phyloP scores from a whole-genome alignment of 2,888 invertebrate genomes.

The Oegoconia quadripuncta region DNA sequence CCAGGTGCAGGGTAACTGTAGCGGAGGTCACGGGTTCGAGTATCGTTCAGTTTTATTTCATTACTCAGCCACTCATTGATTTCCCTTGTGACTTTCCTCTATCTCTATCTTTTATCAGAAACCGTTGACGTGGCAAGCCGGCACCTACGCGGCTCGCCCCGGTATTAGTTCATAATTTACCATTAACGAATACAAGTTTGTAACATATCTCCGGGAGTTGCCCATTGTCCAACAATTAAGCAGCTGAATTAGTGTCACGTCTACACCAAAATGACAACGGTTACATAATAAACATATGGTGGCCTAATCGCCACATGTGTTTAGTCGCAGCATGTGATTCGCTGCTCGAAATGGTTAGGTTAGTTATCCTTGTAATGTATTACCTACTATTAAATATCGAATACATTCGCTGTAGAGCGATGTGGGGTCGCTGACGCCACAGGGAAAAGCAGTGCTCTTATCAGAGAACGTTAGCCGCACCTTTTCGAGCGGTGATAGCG shows the following conservation, averaged over 20 bases:
- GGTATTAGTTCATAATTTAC: not conserved
- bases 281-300: constrained; percentile 71
- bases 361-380: constrained; percentile 45
- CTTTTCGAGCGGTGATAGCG: constrained; percentile 60
- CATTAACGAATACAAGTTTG: not conserved
- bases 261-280: constrained; percentile 37
- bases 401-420: constrained; percentile 50
- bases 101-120: not conserved
- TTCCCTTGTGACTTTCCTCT: not conserved
- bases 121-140: constrained; percentile 13
- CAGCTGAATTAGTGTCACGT: constrained; percentile 36
- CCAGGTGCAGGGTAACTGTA: constrained; percentile 22
- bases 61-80: not conserved
- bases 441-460: constrained; percentile 72
- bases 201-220: not conserved
- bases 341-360: constrained; percentile 25
- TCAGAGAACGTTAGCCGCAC: constrained; percentile 73
- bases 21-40: constrained; percentile 16
- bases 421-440: constrained; percentile 60
- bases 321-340: constrained; percentile 40
- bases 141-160: not conserved
- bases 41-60: constrained; percentile 24
- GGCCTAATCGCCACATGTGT: constrained; percentile 60
- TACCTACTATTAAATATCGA: constrained; percentile 35
- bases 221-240: not conserved